These are phyloP conservation scores for Troides helena DNA, from an alignment of 2,888 invertebrate genomes.

Conservation along the genomic window DNA sequence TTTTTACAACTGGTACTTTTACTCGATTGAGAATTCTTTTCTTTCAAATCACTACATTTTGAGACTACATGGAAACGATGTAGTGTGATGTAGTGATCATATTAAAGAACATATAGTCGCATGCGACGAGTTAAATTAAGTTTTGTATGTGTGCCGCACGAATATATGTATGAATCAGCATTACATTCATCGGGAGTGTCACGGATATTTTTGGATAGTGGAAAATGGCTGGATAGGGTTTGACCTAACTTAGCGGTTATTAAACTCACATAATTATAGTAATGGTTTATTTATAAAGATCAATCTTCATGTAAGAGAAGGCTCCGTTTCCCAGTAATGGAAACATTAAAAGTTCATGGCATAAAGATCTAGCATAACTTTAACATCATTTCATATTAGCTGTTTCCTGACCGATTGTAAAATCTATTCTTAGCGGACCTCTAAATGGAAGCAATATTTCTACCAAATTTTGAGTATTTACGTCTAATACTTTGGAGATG, in stretches of 20 bases:
- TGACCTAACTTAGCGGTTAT: not conserved
- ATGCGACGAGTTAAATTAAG: constrained; percentile 26
- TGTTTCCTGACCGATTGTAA: no score
- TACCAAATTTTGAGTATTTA: no score
- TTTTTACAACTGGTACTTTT: not conserved
- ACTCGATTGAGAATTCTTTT: constrained; percentile 1
- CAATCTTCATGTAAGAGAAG: no score
- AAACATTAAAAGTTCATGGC: no score
- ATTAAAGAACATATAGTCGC: constrained; percentile 3
- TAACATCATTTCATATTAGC: no score
- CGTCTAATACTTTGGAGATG: no score
- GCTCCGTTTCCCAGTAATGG: no score
- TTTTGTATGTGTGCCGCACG: constrained; percentile 23
- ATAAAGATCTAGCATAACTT: no score
- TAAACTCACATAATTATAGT: not conserved
- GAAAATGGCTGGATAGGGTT: constrained; percentile 13
- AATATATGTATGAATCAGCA: constrained; percentile 29
- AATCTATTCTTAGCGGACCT: no score
- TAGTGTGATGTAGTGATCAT: not conserved
- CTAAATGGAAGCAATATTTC: no score
- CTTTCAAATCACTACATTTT: constrained; percentile 9
- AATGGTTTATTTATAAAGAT: no score
- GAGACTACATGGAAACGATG: no score
- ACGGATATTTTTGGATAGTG: constrained; percentile 36
- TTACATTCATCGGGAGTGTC: constrained; percentile 30